phyloP scores from a whole-genome alignment of 1,140 invertebrate species.

The Philopotamus ludificatus region DNA sequence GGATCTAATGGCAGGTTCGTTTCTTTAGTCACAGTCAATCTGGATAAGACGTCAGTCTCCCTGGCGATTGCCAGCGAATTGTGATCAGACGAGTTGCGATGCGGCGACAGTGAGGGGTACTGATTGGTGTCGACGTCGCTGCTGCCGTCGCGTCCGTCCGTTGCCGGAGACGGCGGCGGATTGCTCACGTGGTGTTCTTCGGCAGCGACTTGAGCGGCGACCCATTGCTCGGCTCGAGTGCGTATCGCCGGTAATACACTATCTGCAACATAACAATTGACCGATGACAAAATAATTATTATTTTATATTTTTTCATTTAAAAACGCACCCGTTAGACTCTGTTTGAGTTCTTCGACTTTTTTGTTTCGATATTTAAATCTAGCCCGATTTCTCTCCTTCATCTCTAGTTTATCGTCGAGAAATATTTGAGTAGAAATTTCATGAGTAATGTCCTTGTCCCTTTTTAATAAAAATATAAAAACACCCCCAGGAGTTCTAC shows the following conservation, averaged over 20 bases:
- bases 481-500: constrained; percentile 80
- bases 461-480: constrained; percentile 79
- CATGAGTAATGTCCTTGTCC: constrained; percentile 66
- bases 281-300: constrained; percentile 49
- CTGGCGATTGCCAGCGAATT: constrained; percentile 35
- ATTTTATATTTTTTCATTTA: constrained; percentile 39
- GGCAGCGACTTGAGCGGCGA: constrained; percentile 52
- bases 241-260: constrained; percentile 61
- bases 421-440: constrained; percentile 72
- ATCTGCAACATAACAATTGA: constrained; percentile 40
- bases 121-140: constrained; percentile 61
- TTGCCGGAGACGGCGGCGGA: constrained; percentile 75
- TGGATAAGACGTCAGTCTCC: constrained; percentile 38
- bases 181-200: constrained; percentile 64
- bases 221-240: constrained; percentile 58
- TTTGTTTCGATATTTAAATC: constrained; percentile 56
- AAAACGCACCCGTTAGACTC: constrained; percentile 57
- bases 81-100: constrained; percentile 44
- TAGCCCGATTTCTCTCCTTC: constrained; percentile 58
- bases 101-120: constrained; percentile 38
- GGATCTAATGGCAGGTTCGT: constrained; percentile 23
- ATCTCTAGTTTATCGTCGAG: constrained; percentile 63
- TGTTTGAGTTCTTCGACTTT: constrained; percentile 66
- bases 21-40: constrained; percentile 37
- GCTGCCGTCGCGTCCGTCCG: constrained; percentile 69